phyloP scores from a whole-genome alignment of 2,113 vertebrate genomes.

The Accipiter cooperii region DNA sequence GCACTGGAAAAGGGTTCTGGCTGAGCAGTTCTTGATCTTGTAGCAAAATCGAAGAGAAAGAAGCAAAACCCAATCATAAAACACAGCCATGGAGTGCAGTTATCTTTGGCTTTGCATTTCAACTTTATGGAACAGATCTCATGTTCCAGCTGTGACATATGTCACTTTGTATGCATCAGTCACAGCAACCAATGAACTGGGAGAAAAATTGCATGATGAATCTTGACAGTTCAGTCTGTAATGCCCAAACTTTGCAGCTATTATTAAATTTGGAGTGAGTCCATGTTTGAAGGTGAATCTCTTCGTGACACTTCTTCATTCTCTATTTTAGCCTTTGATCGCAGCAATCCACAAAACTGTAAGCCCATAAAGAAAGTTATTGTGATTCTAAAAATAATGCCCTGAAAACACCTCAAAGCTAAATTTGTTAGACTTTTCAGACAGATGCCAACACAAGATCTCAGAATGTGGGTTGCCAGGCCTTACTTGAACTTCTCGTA shows the following conservation, averaged over 20 bases:
- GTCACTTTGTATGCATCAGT: not conserved
- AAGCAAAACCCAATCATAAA: not conserved
- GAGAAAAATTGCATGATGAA: not conserved
- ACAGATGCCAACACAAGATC: not conserved
- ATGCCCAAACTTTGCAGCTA: not conserved
- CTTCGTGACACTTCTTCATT: not conserved
- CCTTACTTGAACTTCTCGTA: not conserved
- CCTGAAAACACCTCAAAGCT: not conserved
- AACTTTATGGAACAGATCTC: not conserved
- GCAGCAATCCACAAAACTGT: not conserved
- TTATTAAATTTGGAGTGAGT: not conserved
- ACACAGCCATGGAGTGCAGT: not conserved
- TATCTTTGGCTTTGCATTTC: not conserved
- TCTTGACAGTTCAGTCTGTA: not conserved
- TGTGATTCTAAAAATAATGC: slow-evolving; percentile 22
- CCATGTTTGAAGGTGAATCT: not conserved
- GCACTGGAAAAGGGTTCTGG: not conserved
- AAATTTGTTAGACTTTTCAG: not conserved
- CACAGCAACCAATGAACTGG: not conserved
- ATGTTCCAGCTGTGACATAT: not conserved
- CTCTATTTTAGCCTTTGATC: not conserved
- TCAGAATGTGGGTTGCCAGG: not conserved
- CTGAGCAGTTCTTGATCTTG: not conserved
- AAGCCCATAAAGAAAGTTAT: slow-evolving; percentile 1
- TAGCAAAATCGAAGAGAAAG: not conserved